phyloP scores from a whole-genome alignment of 2,888 invertebrate genomes.

The Syrphus vitripennis region DNA sequence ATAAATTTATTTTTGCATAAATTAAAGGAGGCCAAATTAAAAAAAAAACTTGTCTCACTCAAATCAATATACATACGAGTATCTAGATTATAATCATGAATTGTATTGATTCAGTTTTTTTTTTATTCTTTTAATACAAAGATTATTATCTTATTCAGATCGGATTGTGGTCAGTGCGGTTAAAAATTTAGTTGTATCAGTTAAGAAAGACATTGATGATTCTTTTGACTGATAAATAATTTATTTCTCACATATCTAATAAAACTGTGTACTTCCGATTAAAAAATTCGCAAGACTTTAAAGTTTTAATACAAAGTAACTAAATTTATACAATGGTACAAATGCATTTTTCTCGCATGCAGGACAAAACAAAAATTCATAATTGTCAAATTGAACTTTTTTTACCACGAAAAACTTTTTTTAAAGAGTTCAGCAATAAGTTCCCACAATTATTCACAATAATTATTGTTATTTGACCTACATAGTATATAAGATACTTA shows the following conservation, averaged over 20 bases:
- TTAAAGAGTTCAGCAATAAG: too few relatives aligned
- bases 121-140: background rate
- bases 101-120: background rate
- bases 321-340: too few relatives aligned
- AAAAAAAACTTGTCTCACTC: background rate
- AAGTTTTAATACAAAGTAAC: too few relatives aligned
- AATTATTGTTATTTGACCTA: too few relatives aligned
- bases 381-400: too few relatives aligned
- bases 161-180: constrained; percentile 14
- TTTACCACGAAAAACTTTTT: too few relatives aligned
- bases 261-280: constrained; percentile 9
- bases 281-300: background rate
- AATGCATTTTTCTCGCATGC: too few relatives aligned
- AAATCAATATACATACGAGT: too few relatives aligned
- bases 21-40: constrained; percentile 20
- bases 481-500: too few relatives aligned
- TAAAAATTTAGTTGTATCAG: background rate
- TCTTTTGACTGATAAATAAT: background rate
- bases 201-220: background rate
- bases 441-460: too few relatives aligned
- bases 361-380: too few relatives aligned
- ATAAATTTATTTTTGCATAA: background rate
- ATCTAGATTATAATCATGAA: background rate
- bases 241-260: background rate
- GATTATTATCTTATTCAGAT: background rate